Evolutionary conservation across 2,797 vertebrate genomes (phyloP), one percentile per base, ranked within the genome.

Genomic region (Melopsittacus undulatus): DNA sequence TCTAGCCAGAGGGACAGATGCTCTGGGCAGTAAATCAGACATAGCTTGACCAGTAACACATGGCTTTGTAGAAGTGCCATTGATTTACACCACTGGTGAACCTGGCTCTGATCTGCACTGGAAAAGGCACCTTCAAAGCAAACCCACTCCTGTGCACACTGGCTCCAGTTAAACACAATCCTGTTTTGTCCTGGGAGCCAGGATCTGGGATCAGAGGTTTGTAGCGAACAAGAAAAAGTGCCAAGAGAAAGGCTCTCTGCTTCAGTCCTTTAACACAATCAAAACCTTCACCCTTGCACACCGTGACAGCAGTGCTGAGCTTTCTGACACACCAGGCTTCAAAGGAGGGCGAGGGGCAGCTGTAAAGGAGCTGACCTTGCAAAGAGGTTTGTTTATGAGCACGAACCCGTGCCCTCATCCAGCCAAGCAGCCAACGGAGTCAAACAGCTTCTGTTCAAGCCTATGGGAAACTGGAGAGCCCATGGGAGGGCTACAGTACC

Each of bases 361-460:
- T 76, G 34, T 7, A 78, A 75, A 54, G 90, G 90, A 78, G 72
- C 76, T 96, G 93, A 91, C 83, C 86, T 87, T 43, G 80, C 84
- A 61, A 92, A 79, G 48, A 56, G 51, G 45, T 74, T 62, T 95
- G 46, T 85, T 93, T 90, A 67, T 82, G 10, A 13, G 87, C 63
- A 72, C 20, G 14, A 64, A 84, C n/a, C 0, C 0, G 11, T 85
- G 87, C 48, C 63, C 89, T 94, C 61, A 87, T 77, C 74, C 70
- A 91, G 34, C 46, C 80, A 64, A 68, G 88, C 4, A 11, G 51
- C 68, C 73, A 83, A 23, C 66, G 21, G 56, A 91, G 77, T 67
- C 67, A 86, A 90, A 94, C 38, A 36, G 86, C 91, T 96, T 92
- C 94, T 67, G 46, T 23, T 62, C 21, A 22, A 92, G 76, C 40